Conservation (phyloP, 2,797 vertebrate species). For the Oryzias dopingdopingensis region DNA sequence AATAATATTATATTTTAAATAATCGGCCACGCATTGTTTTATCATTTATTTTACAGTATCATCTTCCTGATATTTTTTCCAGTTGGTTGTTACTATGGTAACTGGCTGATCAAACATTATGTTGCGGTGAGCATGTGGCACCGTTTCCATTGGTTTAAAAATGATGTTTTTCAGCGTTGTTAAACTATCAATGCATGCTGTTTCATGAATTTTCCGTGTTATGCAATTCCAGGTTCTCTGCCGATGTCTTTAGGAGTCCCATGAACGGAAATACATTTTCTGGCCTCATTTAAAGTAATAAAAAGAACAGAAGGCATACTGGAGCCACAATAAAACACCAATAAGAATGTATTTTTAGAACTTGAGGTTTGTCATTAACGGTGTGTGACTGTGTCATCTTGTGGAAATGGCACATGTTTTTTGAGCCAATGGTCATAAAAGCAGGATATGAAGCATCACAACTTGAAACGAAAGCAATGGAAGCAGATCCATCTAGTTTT, state of each 20-base stretch:
- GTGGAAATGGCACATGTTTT: neutral
- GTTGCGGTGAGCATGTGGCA: neutral
- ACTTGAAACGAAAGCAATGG: neutral
- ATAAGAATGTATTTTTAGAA: constrained; percentile 19
- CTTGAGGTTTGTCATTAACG: constrained; percentile 56
- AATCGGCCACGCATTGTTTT: too few species aligned
- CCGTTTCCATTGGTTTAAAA: neutral
- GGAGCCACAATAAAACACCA: neutral
- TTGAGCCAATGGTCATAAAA: constrained; percentile 26
- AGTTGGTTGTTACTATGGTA: too few species aligned
- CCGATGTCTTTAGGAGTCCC: too few species aligned
- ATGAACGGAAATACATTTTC: neutral
- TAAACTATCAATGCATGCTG: too few species aligned
- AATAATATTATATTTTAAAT: too few species aligned
- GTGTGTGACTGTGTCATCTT: constrained; percentile 14
- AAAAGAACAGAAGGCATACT: neutral
- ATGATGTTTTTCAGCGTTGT: neutral
- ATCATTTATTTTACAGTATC: too few species aligned
- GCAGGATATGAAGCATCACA: neutral
- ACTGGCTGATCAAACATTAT: neutral
- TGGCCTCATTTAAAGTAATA: neutral
- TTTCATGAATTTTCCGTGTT: neutral
- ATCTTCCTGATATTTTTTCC: too few species aligned
- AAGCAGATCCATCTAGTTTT: neutral
- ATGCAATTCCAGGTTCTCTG: too few species aligned